phyloP scores from a whole-genome alignment of 1,140 invertebrate species.

The Solen grandis region DNA sequence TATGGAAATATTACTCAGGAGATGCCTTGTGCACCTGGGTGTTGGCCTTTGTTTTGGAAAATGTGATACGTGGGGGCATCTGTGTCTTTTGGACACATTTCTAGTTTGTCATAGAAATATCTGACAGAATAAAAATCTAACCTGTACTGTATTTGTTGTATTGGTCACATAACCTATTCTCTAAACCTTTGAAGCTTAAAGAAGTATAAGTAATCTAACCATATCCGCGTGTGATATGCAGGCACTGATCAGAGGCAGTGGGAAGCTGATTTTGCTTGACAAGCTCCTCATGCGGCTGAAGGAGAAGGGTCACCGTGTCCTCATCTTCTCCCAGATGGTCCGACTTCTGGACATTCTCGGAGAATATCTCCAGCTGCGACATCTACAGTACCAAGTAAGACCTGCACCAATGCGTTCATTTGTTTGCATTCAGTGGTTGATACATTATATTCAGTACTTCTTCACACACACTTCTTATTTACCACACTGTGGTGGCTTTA shows the following conservation, averaged over 20 bases:
- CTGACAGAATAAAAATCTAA: no score
- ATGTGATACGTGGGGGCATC: no score
- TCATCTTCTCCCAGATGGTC: constrained; percentile 99
- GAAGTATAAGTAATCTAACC: no score
- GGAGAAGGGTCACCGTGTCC: constrained; percentile 93
- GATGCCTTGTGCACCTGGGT: no score
- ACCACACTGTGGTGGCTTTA: neutral
- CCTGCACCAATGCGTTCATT: constrained; percentile 83
- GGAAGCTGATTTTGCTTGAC: constrained; percentile 95
- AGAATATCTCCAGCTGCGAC: constrained; percentile 83
- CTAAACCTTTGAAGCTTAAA: no score
- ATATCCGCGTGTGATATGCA: no score
- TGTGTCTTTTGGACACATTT: no score
- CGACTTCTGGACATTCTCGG: constrained; percentile 98
- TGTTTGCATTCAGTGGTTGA: neutral
- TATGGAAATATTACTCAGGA: no score
- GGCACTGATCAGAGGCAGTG: constrained; percentile 82
- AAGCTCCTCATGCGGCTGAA: constrained; percentile 91
- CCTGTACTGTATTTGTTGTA: no score
- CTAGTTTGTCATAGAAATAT: no score
- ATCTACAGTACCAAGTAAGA: constrained; percentile 82
- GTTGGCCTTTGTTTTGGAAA: no score
- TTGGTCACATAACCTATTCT: no score
- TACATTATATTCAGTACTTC: neutral
- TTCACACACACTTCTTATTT: neutral